Conservation (phyloP, 2,113 vertebrate species). For the Abramis brama region DNA sequence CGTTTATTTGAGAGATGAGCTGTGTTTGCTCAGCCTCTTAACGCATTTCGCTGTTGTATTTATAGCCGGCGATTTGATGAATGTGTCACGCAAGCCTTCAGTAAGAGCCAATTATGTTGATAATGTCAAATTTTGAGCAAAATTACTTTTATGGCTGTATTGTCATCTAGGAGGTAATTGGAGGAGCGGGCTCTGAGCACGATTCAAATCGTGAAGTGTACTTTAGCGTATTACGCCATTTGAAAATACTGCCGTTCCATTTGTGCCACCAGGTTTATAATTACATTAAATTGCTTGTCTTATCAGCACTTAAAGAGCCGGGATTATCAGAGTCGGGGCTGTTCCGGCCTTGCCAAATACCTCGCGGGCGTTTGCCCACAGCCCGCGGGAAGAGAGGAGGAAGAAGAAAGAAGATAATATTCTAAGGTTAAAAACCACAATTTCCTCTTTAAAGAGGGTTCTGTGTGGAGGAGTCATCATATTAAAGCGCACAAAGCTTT, state of each 20-base stretch:
- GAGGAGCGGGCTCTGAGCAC: slow-evolving; percentile 68
- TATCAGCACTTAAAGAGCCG: slow-evolving; percentile 79
- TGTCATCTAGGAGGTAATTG: slow-evolving; percentile 77
- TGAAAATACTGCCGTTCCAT: slow-evolving; percentile 73
- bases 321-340: slow-evolving; percentile 78
- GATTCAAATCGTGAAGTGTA: slow-evolving; percentile 75
- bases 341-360: slow-evolving; percentile 75
- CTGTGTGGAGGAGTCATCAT: slow-evolving; percentile 69
- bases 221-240: slow-evolving; percentile 72
- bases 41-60: slow-evolving; percentile 78
- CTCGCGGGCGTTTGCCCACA: slow-evolving; percentile 69
- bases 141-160: slow-evolving; percentile 80
- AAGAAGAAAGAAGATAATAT: slow-evolving; percentile 73
- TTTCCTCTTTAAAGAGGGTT: slow-evolving; percentile 75
- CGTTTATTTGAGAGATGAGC: slow-evolving; percentile 87
- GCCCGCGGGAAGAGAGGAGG: slow-evolving; percentile 72
- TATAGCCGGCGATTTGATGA: slow-evolving; percentile 87
- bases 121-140: slow-evolving; percentile 94
- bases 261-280: slow-evolving; percentile 78
- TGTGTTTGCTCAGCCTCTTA: slow-evolving; percentile 85
- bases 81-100: slow-evolving; percentile 89
- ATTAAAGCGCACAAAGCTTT: slow-evolving; percentile 71
- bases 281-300: slow-evolving; percentile 81
- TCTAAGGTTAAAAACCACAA: slow-evolving; percentile 78
- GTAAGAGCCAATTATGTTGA: slow-evolving; percentile 93